phyloP scores from a whole-genome alignment of 2,113 vertebrate genomes.

The Pitta sordida region DNA sequence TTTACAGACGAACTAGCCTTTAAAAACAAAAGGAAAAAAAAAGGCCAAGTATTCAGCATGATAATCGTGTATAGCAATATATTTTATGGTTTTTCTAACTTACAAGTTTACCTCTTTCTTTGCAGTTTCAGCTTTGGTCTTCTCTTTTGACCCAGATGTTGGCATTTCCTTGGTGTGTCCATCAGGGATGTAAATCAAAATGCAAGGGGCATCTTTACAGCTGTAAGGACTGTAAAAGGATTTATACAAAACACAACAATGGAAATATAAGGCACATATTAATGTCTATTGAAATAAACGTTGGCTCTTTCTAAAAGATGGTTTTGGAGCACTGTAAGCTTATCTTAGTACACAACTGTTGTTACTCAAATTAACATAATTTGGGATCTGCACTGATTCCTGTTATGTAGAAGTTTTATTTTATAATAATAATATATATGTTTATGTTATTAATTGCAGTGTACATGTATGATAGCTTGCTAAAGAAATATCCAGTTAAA shows the following conservation, averaged over 20 bases:
- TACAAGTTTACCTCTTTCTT: conserved; percentile 77
- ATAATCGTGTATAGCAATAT: background rate
- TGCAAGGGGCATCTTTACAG: conserved; percentile 92
- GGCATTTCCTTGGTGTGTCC: conserved; percentile 98
- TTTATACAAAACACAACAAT: background rate
- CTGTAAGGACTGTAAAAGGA: conserved; percentile 83
- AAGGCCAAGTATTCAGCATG: background rate
- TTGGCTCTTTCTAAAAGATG: background rate
- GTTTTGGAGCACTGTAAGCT: background rate
- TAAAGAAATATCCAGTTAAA: background rate
- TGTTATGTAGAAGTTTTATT: background rate
- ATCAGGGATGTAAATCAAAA: conserved; percentile 94
- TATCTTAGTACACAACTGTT: background rate
- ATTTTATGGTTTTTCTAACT: background rate
- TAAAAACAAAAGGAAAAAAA: background rate
- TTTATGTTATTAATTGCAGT: background rate
- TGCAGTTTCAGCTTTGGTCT: conserved; percentile 80
- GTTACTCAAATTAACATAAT: background rate
- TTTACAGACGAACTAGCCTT: conserved; percentile 48
- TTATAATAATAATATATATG: background rate
- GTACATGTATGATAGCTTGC: background rate
- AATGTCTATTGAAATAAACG: background rate
- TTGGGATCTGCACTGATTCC: background rate
- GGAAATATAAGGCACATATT: background rate
- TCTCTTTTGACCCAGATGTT: conserved; percentile 94